Percentiles rank a stretch among this genome's conserved stretches.
Evolutionary conservation across 2,888 invertebrate species (phyloP).

Genomic region (Hecatera dysodea): DNA sequence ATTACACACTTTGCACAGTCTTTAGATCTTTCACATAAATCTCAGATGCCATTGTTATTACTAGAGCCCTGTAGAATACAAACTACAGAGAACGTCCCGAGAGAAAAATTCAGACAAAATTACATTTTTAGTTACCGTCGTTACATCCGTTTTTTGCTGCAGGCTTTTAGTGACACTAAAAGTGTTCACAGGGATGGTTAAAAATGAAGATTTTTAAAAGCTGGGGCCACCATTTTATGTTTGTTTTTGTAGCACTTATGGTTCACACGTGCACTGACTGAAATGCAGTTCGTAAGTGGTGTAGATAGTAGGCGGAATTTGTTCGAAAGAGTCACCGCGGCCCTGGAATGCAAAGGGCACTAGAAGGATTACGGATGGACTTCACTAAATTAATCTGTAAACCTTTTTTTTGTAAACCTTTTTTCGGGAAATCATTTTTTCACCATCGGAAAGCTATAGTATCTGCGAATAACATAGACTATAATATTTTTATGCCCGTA

Average conservation of each 20-base stretch:
- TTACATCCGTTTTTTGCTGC: conserved; percentile 25
- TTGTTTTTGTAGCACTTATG: not conserved
- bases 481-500: too few species aligned
- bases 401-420: too few species aligned
- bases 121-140: conserved; percentile 15
- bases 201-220: conserved; percentile 26
- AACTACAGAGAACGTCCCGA: not conserved
- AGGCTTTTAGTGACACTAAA: conserved; percentile 41
- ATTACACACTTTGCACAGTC: too few species aligned
- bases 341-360: too few species aligned
- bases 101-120: conserved; percentile 7
- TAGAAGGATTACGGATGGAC: too few species aligned
- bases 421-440: too few species aligned
- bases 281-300: not conserved
- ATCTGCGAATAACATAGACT: too few species aligned
- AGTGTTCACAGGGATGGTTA: conserved; percentile 19
- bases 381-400: too few species aligned
- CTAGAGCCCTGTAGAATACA: not conserved
- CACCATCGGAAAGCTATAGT: too few species aligned
- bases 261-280: not conserved
- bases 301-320: too few species aligned
- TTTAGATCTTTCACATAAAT: not conserved
- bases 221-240: not conserved
- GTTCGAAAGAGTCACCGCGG: too few species aligned
- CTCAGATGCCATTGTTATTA: not conserved